Conservation (phyloP, 2,113 vertebrate species). For the Prunella himalayana region DNA sequence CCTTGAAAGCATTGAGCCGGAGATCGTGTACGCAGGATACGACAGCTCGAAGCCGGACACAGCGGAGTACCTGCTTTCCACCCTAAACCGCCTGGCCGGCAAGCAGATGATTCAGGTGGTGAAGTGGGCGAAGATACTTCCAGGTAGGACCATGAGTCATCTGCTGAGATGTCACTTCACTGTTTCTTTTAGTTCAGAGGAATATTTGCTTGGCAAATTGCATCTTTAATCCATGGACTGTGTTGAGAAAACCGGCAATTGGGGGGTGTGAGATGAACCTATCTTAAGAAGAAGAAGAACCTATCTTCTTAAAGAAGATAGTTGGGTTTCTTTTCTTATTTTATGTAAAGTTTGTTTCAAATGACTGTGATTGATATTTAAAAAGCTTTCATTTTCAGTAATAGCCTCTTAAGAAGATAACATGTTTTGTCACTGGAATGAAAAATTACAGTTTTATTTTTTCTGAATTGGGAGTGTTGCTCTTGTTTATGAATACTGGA, state of each 20-base stretch:
- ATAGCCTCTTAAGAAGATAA: not conserved
- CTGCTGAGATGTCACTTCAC: not conserved
- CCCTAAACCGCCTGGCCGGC: slow-evolving; percentile 93
- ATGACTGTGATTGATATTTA: not conserved
- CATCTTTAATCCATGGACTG: not conserved
- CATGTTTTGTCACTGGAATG: not conserved
- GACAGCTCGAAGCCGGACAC: slow-evolving; percentile 91
- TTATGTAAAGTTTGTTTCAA: not conserved
- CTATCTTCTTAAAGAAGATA: not conserved
- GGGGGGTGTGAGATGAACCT: not conserved
- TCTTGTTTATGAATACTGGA: not conserved
- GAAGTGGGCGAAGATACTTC: slow-evolving; percentile 99
- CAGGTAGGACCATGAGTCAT: slow-evolving; percentile 77
- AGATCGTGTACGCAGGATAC: slow-evolving; percentile 91
- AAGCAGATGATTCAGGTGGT: slow-evolving; percentile 99
- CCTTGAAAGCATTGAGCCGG: slow-evolving; percentile 94
- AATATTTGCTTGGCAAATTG: not conserved
- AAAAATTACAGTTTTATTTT: not conserved
- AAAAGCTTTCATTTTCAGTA: not conserved
- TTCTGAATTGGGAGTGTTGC: not conserved
- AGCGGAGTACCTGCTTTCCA: slow-evolving; percentile 92
- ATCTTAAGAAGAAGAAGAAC: no score
- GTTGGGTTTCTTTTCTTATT: not conserved
- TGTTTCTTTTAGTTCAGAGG: not conserved
- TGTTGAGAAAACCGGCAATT: not conserved